Base-by-base conservation (phyloP, 2,888 invertebrate species). In the Drosophila cracens region DNA sequence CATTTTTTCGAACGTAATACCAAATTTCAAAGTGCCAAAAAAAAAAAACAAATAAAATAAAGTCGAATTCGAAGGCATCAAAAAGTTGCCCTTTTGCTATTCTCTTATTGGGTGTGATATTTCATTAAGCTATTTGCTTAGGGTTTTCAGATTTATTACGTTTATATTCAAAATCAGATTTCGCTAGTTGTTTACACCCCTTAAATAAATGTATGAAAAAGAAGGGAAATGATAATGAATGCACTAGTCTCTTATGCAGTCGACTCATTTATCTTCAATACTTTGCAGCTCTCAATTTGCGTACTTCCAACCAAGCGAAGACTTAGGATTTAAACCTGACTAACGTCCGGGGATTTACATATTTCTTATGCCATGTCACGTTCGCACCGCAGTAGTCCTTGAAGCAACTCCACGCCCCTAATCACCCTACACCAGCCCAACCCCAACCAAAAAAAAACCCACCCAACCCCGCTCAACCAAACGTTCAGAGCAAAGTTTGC, bases 301-400 rank as follows among this genome's bases (percentile, higher is more conserved):
- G 66, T 71, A 54, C 46, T 38, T n/a, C n/a, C 53, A 48, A 34
- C 60, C 53, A 56, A 63, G 77, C 76, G 72, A 34, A 49, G 76
- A 72, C 72, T 78, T 78, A 68, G 62, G 78, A 68, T 79, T 76
- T 79, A 79, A 79, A 81, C 81, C 81, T 79, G 81, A 79, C 78
- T 79, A 79, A 79, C 81, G 78, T 79, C 43, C 62, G 54, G 58
- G 76, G 78, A 76, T 76, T 79, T 80, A 81, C 81, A 79, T 79
- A 79, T 76, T 79, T 81, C 81, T 76, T 79, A 76, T 79, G 81
- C 78, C 77, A 81, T 65, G 81, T 76, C 78, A 79, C 78, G 78
- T 79, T 81, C 81, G 56, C 52, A 61, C 76, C 67, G 67, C 71
- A 58, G 52, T 48, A 60, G 64, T 70, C 76, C 80, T 67, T 51